Percentiles rank a stretch among this genome's conserved stretches.
Conservation (phyloP, 2,888 invertebrate genomes). For the Glyphotaelius pellucidus region DNA sequence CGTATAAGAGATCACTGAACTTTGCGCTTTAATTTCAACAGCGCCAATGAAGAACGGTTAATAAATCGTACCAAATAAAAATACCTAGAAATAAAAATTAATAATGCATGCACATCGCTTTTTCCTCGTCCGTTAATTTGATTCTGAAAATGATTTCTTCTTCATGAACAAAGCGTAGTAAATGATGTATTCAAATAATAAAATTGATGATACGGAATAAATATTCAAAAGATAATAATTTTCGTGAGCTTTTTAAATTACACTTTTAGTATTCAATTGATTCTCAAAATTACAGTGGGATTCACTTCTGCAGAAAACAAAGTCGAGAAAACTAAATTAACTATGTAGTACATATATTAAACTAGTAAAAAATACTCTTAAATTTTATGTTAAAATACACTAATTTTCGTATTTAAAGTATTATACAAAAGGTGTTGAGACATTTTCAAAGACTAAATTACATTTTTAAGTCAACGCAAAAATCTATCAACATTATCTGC, state of each 20-base stretch:
- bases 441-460: not conserved
- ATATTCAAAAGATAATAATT: not conserved
- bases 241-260: not conserved
- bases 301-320: not conserved
- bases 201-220: too few species aligned
- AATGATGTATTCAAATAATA: not conserved
- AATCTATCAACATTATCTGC: not conserved
- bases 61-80: not conserved
- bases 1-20: not conserved
- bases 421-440: conserved; percentile 33
- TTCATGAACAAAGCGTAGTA: not conserved
- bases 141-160: not conserved
- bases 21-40: not conserved
- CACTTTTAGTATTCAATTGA: not conserved
- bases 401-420: conserved; percentile 24
- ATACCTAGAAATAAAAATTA: not conserved
- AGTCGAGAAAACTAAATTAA: not conserved
- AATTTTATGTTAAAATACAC: not conserved
- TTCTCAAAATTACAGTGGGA: not conserved
- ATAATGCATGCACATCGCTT: not conserved
- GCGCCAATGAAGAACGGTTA: not conserved
- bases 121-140: not conserved
- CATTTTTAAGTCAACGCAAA: not conserved
- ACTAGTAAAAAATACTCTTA: not conserved
- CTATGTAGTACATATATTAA: not conserved